Evolutionary conservation across 2,797 vertebrate species (phyloP).

Genomic region (Oreonectes daqikongensis): DNA sequence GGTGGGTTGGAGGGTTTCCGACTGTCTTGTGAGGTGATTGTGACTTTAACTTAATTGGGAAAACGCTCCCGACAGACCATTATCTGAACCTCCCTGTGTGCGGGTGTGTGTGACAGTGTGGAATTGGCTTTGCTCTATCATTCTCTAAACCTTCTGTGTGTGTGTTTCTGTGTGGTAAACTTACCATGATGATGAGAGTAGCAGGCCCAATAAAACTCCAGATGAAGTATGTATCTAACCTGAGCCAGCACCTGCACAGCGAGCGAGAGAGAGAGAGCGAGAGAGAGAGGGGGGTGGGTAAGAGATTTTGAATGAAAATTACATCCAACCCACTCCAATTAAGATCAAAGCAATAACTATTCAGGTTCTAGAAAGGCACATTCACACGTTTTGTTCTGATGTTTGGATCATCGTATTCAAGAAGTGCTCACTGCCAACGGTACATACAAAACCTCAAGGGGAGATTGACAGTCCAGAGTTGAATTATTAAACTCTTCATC

Average conservation of each 20-base stretch:
- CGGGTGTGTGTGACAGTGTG: slow-evolving; percentile 20
- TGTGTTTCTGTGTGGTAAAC: slow-evolving; percentile 56
- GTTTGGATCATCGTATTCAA: slow-evolving; percentile 19
- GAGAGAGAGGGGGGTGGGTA: slow-evolving; percentile 67
- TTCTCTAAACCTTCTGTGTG: slow-evolving; percentile 16
- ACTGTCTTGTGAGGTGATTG: slow-evolving; percentile 51
- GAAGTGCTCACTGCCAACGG: not conserved
- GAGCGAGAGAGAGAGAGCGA: slow-evolving; percentile 65
- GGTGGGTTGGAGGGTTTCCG: slow-evolving; percentile 43
- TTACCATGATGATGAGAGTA: slow-evolving; percentile 99
- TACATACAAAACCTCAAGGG: slow-evolving; percentile 29
- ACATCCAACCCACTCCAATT: slow-evolving; percentile 13
- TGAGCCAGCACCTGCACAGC: slow-evolving; percentile 93
- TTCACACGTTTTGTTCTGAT: slow-evolving; percentile 41
- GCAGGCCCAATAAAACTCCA: slow-evolving; percentile 99
- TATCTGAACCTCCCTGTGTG: slow-evolving; percentile 48
- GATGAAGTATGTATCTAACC: slow-evolving; percentile 99
- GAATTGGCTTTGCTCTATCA: slow-evolving; percentile 30
- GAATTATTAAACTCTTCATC: slow-evolving; percentile 59
- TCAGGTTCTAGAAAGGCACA: slow-evolving; percentile 59
- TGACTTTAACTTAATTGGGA: slow-evolving; percentile 75
- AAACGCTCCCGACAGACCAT: slow-evolving; percentile 61
- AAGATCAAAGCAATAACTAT: slow-evolving; percentile 31
- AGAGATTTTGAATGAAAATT: slow-evolving; percentile 43
- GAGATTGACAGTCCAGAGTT: slow-evolving; percentile 54